Base-by-base conservation (phyloP, 2,888 invertebrate genomes). In the Caenorhabditis sp. region DNA sequence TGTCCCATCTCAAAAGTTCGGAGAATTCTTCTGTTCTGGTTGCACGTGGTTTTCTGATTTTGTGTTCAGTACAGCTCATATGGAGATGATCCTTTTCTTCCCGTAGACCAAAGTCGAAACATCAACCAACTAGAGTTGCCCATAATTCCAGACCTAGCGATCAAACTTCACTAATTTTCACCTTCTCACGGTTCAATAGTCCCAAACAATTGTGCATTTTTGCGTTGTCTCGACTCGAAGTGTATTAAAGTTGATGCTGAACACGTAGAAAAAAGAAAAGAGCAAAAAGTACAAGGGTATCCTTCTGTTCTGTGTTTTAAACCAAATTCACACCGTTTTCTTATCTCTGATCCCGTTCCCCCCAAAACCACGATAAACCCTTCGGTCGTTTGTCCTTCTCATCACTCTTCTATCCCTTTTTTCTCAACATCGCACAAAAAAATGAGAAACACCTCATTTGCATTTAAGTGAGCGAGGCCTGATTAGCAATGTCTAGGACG, bases 201-300 rank as follows among this genome's bases (percentile, higher is more conserved):
- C 53, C 20, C 27, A 20, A 45, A 61, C 70, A 70, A 71, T 48
- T 55, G 62, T 62, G 39, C 59, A 55, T 62, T 62, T 61, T 53
- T 35, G 39, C 32, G 56, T 56, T 20, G 13, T 32, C n/a, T 30
- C 43, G 32, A 24, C 27, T 15, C n/a, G 17, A 43, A 26, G 32
- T n/a, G n/a, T n/a, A n/a, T n/a, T 17, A 52, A 17, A 26, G 32
- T 22, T 22, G 22, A 39, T 13, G 43, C 27, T 32, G 35, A 41
- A 30, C 41, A 15, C 32, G 20, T 35, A 22, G 35, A 41, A 61
- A 61, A 48, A 61, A 62, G 24, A 6, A 15, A 32, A 22, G 59
- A 59, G 45, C 2, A 15, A 32, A 22, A 46, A 59, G 45, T 24
- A 26, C 46, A 46, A 46, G 48, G 27, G 48, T 27, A 24, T 46